Percentiles rank a stretch among this genome's conserved stretches.
Conservation (phyloP, 2,797 vertebrate genomes). For the Euphonia xanthogaster region DNA sequence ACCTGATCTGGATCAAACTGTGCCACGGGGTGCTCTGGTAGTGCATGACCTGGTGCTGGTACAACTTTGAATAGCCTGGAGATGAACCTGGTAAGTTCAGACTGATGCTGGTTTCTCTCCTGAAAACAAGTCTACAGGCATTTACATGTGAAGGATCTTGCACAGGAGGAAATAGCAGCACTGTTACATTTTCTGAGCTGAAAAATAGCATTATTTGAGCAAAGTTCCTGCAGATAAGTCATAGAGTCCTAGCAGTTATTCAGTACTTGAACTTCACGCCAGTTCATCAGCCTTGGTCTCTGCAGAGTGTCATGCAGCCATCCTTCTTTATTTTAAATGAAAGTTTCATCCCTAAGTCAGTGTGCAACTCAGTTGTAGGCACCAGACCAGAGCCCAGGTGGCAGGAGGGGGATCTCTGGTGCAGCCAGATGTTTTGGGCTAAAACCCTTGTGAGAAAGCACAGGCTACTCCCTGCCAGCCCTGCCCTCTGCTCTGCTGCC, state of each 20-base stretch:
- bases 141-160: background rate
- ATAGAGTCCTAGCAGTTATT: background rate
- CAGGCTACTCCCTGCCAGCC: background rate
- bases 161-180: background rate
- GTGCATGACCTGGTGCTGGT: background rate
- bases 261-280: background rate
- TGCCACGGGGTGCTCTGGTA: background rate
- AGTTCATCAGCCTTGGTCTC: background rate
- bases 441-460: background rate
- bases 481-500: background rate
- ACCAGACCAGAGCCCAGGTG: background rate
- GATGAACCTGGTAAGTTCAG: background rate
- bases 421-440: background rate
- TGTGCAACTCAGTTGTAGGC: background rate
- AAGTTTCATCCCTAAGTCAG: background rate
- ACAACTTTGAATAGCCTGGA: background rate
- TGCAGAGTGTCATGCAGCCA: background rate
- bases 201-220: background rate
- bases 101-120: background rate
- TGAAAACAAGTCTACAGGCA: background rate
- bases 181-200: background rate
- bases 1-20: background rate
- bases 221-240: background rate
- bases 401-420: background rate
- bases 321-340: background rate